A percentile compares a stretch with the other conserved stretches of the same genome.
These are phyloP conservation scores for Didymodactylos carnosus DNA, from an alignment of 2,888 invertebrate genomes.

Conservation along the genomic window DNA sequence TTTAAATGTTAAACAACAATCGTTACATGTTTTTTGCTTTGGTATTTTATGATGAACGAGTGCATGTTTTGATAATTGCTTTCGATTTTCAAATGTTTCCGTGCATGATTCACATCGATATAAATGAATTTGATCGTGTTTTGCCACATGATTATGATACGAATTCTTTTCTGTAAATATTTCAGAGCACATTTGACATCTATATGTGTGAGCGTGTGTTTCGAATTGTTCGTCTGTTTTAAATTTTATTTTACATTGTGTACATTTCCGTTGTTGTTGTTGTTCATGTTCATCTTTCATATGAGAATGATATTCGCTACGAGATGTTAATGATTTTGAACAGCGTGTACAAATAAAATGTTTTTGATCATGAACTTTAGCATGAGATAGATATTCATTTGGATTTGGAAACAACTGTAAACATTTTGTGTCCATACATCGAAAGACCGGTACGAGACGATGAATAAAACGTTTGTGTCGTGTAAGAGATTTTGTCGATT, in stretches of 20 bases:
- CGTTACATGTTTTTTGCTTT: conserved; percentile 6
- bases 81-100: conserved; percentile 8
- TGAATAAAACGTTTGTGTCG: neutral
- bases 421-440: conserved; percentile 5
- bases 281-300: neutral
- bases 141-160: conserved; percentile 8
- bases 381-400: neutral
- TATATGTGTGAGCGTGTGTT: neutral
- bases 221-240: neutral
- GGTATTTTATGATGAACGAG: neutral
- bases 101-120: conserved; percentile 1
- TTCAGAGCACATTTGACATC: conserved; percentile 1
- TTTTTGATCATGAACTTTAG: conserved; percentile 7
- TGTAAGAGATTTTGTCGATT: too few relatives aligned
- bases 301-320: neutral
- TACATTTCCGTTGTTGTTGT: too few relatives aligned
- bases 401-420: neutral
- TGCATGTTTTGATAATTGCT: conserved; percentile 4
- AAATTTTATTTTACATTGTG: neutral
- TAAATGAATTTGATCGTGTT: neutral
- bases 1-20: conserved; percentile 9
- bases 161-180: conserved; percentile 1
- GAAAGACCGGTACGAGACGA: conserved; percentile 2
- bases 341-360: neutral
- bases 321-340: too few relatives aligned